Evolutionary conservation across 2,888 invertebrate genomes (phyloP).

Genomic region (Neoascia interrupta): DNA sequence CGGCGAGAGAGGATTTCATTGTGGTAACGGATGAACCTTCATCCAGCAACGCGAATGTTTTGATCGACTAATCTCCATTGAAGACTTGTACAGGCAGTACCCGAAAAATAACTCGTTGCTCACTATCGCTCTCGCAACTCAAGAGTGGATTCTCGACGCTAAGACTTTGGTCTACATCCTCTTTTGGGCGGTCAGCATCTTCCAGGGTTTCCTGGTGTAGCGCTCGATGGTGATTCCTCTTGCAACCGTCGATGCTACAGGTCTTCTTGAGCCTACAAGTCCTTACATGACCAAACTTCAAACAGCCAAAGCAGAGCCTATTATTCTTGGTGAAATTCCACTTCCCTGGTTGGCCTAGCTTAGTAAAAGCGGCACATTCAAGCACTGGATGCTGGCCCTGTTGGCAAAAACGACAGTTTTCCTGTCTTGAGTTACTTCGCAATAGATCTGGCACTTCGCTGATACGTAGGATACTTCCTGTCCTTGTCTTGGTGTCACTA

Average conservation of each 20-base stretch:
- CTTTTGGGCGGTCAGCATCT: not conserved
- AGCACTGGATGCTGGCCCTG: not conserved
- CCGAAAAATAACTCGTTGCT: conserved; percentile 15
- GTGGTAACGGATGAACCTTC: conserved; percentile 51
- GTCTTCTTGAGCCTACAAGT: not conserved
- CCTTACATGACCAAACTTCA: conserved; percentile 6
- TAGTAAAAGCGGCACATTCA: conserved; percentile 3
- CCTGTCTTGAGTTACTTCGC: too few relatives aligned
- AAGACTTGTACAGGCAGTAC: conserved; percentile 47
- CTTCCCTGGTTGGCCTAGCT: not conserved
- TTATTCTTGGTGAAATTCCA: conserved; percentile 17
- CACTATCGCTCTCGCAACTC: not conserved
- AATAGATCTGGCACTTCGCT: not conserved
- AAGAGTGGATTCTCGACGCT: not conserved
- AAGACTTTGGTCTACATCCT: not conserved
- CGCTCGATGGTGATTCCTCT: not conserved
- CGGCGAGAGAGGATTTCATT: conserved; percentile 29
- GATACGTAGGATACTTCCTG: not conserved
- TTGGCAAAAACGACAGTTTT: not conserved
- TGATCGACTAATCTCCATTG: not conserved
- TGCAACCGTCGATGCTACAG: not conserved
- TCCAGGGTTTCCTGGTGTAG: not conserved
- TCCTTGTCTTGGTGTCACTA: not conserved
- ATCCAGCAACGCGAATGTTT: conserved; percentile 34
- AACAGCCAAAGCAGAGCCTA: conserved; percentile 15